A percentile compares a stretch with the other conserved stretches of the same genome.
Conservation (phyloP, 2,888 invertebrate species). For the Drosophila cyrtoloma region DNA sequence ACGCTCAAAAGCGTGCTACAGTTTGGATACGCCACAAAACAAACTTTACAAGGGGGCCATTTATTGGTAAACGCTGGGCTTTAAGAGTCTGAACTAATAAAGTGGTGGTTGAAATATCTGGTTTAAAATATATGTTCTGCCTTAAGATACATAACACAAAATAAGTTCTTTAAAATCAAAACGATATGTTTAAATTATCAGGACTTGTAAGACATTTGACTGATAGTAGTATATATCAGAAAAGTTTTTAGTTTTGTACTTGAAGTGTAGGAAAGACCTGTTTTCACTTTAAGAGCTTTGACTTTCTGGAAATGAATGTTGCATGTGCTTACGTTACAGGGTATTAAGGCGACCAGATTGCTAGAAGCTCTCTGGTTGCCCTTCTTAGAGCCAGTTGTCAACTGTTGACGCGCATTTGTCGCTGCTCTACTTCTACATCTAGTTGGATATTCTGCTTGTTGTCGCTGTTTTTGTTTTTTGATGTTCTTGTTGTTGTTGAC, state of each 20-base stretch:
- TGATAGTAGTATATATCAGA: background rate
- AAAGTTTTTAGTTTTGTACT: background rate
- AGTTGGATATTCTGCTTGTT: slow-evolving; percentile 15
- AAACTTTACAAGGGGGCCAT: background rate
- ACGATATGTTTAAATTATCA: background rate
- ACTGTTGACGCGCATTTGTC: slow-evolving; percentile 72
- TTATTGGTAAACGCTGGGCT: background rate
- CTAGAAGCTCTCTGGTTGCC: background rate
- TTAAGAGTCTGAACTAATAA: background rate
- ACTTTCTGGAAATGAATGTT: background rate
- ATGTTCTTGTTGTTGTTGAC: slow-evolving; percentile 58
- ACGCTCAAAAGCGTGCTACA: slow-evolving; percentile 34
- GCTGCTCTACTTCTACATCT: slow-evolving; percentile 39
- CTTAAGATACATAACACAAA: background rate
- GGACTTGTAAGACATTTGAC: too few relatives aligned
- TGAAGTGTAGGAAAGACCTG: too few relatives aligned
- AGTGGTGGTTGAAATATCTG: background rate
- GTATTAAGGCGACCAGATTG: slow-evolving; percentile 15
- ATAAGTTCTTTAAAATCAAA: background rate
- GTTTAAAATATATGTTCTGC: background rate
- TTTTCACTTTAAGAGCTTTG: background rate
- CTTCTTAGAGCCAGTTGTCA: slow-evolving; percentile 65
- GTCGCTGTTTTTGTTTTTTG: slow-evolving; percentile 29
- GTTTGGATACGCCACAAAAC: slow-evolving; percentile 2
- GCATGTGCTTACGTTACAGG: background rate